phyloP scores from a whole-genome alignment of 2,113 vertebrate genomes.

The Solenodon paradoxus region DNA sequence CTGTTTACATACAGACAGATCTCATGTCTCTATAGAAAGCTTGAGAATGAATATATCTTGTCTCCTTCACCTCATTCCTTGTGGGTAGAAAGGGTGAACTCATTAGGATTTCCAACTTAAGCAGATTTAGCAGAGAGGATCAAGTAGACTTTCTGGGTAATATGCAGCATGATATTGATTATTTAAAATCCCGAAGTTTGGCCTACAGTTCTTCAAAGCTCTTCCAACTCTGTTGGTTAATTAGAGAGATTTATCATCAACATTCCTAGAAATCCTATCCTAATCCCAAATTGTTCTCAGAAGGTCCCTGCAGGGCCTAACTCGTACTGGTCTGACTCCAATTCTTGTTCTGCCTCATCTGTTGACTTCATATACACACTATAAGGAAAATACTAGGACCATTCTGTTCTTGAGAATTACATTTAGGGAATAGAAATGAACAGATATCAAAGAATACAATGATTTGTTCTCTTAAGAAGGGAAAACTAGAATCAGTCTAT shows the following conservation, averaged over 20 bases:
- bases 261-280: neutral
- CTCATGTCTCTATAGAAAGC: neutral
- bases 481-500: neutral
- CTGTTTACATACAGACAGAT: neutral
- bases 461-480: neutral
- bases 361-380: neutral
- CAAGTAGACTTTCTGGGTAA: neutral
- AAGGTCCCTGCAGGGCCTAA: neutral
- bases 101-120: neutral
- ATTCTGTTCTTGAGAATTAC: neutral
- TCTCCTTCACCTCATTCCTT: neutral
- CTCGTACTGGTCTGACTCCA: neutral
- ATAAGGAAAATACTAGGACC: neutral
- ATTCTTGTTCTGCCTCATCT: neutral
- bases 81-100: neutral
- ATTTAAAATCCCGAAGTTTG: neutral
- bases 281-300: neutral
- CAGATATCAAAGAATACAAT: neutral
- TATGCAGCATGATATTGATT: neutral
- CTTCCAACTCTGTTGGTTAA: neutral
- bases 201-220: neutral
- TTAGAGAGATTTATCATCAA: neutral
- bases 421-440: conserved; percentile 23
- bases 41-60: neutral
- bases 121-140: neutral